Evolutionary conservation across 2,888 invertebrate species (phyloP).

Genomic region (Mechanitis messenoides): DNA sequence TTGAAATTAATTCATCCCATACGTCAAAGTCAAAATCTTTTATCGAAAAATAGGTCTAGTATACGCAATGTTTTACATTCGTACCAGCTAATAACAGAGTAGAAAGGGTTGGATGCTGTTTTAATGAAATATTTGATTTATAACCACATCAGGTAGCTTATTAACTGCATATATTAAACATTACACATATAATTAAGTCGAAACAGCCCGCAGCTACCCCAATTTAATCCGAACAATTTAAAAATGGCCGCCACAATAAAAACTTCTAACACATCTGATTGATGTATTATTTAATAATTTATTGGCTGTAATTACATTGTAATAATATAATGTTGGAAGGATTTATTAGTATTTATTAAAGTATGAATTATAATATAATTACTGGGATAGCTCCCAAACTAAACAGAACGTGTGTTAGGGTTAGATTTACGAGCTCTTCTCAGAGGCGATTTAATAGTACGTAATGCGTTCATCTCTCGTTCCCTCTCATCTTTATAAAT

Average conservation of each 20-base stretch:
- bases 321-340: constrained; percentile 72
- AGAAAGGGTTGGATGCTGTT: constrained; percentile 67
- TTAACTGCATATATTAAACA: constrained; percentile 75
- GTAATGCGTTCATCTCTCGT: constrained; percentile 39
- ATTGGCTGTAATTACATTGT: constrained; percentile 75
- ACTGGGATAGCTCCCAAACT: constrained; percentile 72
- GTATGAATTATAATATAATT: constrained; percentile 77
- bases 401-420: constrained; percentile 71
- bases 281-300: constrained; percentile 77
- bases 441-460: constrained; percentile 63
- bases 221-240: constrained; percentile 72
- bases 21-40: constrained; percentile 51
- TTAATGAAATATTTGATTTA: constrained; percentile 78
- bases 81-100: constrained; percentile 55
- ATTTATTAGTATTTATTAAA: constrained; percentile 77
- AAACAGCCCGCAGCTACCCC: constrained; percentile 71
- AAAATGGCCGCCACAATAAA: constrained; percentile 66
- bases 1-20: constrained; percentile 38
- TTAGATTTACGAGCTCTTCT: constrained; percentile 69
- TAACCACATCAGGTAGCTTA: constrained; percentile 74
- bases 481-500: constrained; percentile 24
- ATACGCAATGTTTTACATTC: constrained; percentile 50
- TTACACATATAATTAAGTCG: constrained; percentile 75
- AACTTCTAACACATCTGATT: constrained; percentile 77
- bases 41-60: constrained; percentile 51